These are phyloP conservation scores for Onychomys leucogaster DNA, from an alignment of 2,797 vertebrate genomes.

Conservation along the genomic window DNA sequence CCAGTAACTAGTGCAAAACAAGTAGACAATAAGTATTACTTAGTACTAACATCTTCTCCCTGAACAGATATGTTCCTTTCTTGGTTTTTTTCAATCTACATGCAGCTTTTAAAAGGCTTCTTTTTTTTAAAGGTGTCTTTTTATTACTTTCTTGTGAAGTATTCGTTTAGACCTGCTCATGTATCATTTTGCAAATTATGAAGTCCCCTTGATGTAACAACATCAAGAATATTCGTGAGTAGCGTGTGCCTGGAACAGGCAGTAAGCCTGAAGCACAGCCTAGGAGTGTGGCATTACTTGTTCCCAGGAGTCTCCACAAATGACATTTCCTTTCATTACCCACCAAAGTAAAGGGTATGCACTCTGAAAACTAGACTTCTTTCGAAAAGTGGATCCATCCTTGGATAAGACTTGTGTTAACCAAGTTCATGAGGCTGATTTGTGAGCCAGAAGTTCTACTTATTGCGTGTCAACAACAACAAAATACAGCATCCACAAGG, in stretches of 20 bases:
- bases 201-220: neutral
- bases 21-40: slow-evolving; percentile 14
- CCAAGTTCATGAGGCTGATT: slow-evolving; percentile 22
- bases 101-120: slow-evolving; percentile 15
- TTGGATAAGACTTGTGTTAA: slow-evolving; percentile 25
- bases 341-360: neutral
- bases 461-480: slow-evolving; percentile 37
- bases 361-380: slow-evolving; percentile 46
- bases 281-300: neutral
- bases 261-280: neutral
- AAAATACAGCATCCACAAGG: slow-evolving; percentile 3
- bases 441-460: neutral
- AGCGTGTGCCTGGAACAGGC: neutral
- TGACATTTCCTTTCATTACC: neutral
- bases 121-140: slow-evolving; percentile 1
- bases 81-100: slow-evolving; percentile 45
- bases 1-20: neutral
- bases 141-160: neutral
- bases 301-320: slow-evolving; percentile 31
- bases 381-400: neutral
- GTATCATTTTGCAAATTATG: neutral
- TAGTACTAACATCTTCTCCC: neutral
- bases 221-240: neutral
- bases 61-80: slow-evolving; percentile 41
- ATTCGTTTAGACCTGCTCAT: slow-evolving; percentile 5